phyloP scores from a whole-genome alignment of 2,888 invertebrate species.

The Pristionchus maxplancki region DNA sequence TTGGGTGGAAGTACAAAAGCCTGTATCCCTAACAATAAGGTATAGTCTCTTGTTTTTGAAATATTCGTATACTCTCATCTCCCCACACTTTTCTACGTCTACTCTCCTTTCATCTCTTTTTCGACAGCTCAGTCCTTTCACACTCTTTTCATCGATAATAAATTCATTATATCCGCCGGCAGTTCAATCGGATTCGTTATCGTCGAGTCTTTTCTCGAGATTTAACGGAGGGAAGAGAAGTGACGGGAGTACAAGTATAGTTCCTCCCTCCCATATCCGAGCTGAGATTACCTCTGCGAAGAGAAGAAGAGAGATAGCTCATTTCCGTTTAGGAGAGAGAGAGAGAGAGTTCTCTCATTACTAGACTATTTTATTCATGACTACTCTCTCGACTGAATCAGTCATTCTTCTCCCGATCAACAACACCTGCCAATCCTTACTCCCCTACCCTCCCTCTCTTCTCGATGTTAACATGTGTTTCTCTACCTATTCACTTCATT shows the following conservation, averaged over 20 bases:
- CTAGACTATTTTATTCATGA: constrained; percentile 37
- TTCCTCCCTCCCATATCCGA: constrained; percentile 2
- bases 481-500: constrained; percentile 17
- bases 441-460: not conserved
- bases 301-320: constrained; percentile 34
- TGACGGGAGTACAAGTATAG: constrained; percentile 24
- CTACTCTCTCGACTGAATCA: constrained; percentile 13
- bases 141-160: constrained; percentile 22
- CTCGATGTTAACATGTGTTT: constrained; percentile 44
- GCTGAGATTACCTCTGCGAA: constrained; percentile 11
- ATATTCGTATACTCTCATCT: not conserved
- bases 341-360: constrained; percentile 30
- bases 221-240: not conserved
- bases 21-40: not conserved
- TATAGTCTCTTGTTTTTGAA: not conserved
- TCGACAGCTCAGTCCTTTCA: constrained; percentile 18
- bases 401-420: constrained; percentile 28
- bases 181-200: constrained; percentile 41
- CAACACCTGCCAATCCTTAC: not conserved
- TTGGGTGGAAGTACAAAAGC: not conserved
- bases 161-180: constrained; percentile 15
- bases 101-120: not conserved
- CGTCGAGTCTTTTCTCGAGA: constrained; percentile 5
- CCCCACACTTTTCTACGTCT: not conserved
- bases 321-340: constrained; percentile 17